Conservation (phyloP, 2,888 invertebrate species). For the Eilema sororculum region DNA sequence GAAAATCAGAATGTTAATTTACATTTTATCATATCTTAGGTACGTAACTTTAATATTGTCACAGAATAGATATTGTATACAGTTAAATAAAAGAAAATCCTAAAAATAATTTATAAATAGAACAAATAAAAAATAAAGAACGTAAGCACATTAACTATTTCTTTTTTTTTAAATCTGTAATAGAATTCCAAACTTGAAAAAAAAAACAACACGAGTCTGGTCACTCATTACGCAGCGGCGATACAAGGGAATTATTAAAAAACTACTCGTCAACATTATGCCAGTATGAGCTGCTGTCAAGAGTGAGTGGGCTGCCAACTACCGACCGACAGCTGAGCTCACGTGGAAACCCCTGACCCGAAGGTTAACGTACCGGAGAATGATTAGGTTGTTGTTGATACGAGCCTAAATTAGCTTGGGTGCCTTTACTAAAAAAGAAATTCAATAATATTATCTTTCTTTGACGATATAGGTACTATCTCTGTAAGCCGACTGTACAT, state of each 20-base stretch:
- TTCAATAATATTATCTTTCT: background rate
- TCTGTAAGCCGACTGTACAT: too few species aligned
- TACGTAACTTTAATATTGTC: too few species aligned
- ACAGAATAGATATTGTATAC: too few species aligned
- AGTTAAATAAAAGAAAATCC: too few species aligned
- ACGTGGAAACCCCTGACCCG: constrained; percentile 57
- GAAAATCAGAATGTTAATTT: background rate
- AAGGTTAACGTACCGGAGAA: constrained; percentile 61
- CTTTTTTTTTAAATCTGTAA: background rate
- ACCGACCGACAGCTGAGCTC: constrained; percentile 66
- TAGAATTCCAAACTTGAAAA: constrained; percentile 17
- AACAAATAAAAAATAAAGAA: background rate
- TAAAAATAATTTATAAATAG: background rate
- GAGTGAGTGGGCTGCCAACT: constrained; percentile 70
- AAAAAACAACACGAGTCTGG: constrained; percentile 19
- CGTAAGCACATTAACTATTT: too few species aligned
- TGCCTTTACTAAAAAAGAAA: constrained; percentile 11
- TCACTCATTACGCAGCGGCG: constrained; percentile 39
- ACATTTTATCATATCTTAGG: too few species aligned
- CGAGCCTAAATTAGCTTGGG: constrained; percentile 35
- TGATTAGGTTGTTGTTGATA: constrained; percentile 58
- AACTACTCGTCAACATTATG: constrained; percentile 78
- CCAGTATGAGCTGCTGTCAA: constrained; percentile 79
- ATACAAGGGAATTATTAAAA: constrained; percentile 68
- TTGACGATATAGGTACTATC: background rate